Percentiles rank a stretch among this genome's conserved stretches.
Conservation (phyloP, 1,140 invertebrate species). For the Chlorops oryzae region DNA sequence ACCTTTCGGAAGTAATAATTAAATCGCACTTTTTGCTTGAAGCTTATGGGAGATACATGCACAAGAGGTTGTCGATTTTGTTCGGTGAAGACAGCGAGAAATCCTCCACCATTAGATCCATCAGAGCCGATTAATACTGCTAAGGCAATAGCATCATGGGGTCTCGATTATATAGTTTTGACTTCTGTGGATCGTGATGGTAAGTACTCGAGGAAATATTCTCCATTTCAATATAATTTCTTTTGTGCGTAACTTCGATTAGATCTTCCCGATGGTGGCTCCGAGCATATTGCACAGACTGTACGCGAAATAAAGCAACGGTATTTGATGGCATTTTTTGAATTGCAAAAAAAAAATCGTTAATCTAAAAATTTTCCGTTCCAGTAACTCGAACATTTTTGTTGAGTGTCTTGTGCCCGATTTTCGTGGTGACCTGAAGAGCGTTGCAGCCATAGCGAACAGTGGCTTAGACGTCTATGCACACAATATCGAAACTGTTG, state of each 20-base stretch:
- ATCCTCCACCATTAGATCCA: conserved; percentile 85
- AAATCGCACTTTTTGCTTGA: background rate
- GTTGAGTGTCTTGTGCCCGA: conserved; percentile 98
- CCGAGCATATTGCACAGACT: conserved; percentile 85
- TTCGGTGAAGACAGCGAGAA: conserved; percentile 92
- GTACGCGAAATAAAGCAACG: conserved; percentile 70
- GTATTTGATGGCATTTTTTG: conserved; percentile 44
- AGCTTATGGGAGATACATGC: conserved; percentile 90
- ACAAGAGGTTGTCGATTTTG: conserved; percentile 94
- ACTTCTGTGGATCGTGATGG: conserved; percentile 97
- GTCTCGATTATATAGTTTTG: conserved; percentile 93
- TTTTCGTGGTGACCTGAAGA: conserved; percentile 77
- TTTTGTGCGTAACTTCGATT: too few relatives aligned
- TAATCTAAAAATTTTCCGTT: conserved; percentile 17
- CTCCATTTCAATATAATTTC: background rate
- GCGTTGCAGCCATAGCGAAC: conserved; percentile 69
- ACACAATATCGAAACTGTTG: conserved; percentile 95
- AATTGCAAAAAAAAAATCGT: background rate
- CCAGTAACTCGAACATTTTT: conserved; percentile 74
- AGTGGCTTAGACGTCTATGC: conserved; percentile 92
- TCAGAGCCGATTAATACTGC: conserved; percentile 92
- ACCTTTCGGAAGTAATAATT: background rate
- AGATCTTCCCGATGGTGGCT: conserved; percentile 84
- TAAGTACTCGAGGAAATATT: conserved; percentile 10
- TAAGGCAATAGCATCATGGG: conserved; percentile 86